Evolutionary conservation across 2,797 vertebrate genomes (phyloP).

Genomic region (Gorsachius magnificus): DNA sequence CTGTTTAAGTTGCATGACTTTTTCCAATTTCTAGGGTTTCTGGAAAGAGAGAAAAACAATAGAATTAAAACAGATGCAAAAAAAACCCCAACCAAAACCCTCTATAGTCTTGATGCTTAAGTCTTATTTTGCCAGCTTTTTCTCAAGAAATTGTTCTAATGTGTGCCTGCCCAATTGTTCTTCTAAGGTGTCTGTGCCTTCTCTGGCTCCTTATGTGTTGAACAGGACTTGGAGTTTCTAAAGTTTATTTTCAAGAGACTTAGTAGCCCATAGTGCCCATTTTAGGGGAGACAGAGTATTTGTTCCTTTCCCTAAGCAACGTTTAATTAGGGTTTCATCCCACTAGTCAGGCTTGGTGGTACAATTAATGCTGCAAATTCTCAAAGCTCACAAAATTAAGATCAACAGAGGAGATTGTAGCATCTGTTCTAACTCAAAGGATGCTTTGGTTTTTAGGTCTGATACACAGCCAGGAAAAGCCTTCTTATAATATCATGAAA

Average conservation of each 20-base stretch:
- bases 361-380: neutral
- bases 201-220: neutral
- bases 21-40: neutral
- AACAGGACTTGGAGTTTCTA: neutral
- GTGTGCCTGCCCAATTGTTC: neutral
- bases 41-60: neutral
- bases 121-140: neutral
- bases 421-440: constrained; percentile 11
- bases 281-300: neutral
- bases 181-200: neutral
- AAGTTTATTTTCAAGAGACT: neutral
- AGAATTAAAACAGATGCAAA: neutral
- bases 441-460: neutral
- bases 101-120: neutral
- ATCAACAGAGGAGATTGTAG: neutral
- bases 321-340: constrained; percentile 8
- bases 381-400: neutral
- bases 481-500: neutral
- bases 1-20: neutral
- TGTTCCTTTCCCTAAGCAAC: neutral
- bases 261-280: neutral
- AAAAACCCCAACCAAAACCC: neutral
- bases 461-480: neutral
- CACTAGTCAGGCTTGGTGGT: neutral
- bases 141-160: neutral